Base-by-base conservation (phyloP, 2,113 vertebrate genomes). In the Ctenomys sociabilis region DNA sequence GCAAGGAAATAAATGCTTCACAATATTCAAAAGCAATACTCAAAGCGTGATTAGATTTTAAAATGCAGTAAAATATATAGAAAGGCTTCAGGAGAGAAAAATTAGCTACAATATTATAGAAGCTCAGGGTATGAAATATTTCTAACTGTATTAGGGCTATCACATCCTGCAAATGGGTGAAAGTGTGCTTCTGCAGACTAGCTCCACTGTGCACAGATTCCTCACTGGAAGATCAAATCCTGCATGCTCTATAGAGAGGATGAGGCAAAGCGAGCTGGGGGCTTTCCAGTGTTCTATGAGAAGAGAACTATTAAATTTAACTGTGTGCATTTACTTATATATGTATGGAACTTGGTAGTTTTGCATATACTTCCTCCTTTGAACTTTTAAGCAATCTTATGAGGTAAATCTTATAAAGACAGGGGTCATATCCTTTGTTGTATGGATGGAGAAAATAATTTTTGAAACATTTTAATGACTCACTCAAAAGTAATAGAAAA, bases 1-100 rank as follows among this genome's bases (percentile, higher is more conserved):
- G 49, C 61, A 93, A 88, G 88, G 21, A 49, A 95, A 81, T 32
- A 92, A 94, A 72, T 90, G 40, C 86, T 97, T 97, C 97, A 28
- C 78, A 93, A 75, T 72, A 93, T 77, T 89, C 88, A 93, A 37
- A 97, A 88, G 49, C n/a, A 73, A 91, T 85, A 75, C 30, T 64
- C 32, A 75, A 93, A 37, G 4, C 63, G 95, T 93, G 63, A 72
- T 96, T 94, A 75, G 28, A 92, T 91, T 94, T 95, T 91, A 96
- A 94, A 84, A 91, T 68, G 88, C 59, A 93, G 78, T 86, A 80
- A 84, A 90, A 96, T 37, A 70, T 89, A 22, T 83, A 37, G 59
- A 91, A 93, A 77, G 13, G 2, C 24, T 96, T 30, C 80, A 91
- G 85, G 59, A 77, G 32, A 64, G 40, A 85, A 40, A 40, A 70